phyloP scores from a whole-genome alignment of 2,888 invertebrate species.

The Tipula confusa region DNA sequence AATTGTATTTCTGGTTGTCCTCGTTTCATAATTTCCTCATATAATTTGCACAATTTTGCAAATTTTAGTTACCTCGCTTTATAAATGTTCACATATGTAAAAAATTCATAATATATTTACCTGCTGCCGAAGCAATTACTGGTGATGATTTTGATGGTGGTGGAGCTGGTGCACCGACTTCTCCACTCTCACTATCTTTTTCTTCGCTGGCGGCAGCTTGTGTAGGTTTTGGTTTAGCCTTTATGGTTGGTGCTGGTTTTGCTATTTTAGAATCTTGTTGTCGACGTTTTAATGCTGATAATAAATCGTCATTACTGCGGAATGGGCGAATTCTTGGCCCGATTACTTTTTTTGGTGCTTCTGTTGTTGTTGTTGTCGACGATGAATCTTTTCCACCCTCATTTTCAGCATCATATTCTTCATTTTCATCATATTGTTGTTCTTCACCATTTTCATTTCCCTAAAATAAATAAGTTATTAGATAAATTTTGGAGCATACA shows the following conservation, averaged over 20 bases:
- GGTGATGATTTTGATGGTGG: conserved; percentile 32
- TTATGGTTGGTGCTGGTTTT: conserved; percentile 43
- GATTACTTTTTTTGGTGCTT: conserved; percentile 63
- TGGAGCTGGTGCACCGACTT: conserved; percentile 41
- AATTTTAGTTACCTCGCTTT: background rate
- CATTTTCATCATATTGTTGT: conserved; percentile 53
- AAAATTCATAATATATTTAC: background rate
- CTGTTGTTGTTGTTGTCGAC: conserved; percentile 60
- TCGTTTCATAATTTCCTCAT: background rate
- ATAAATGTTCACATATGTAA: too few species aligned
- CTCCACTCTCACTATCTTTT: conserved; percentile 41
- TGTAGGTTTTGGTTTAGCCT: conserved; percentile 44
- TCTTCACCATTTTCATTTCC: background rate
- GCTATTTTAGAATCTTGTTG: conserved; percentile 64
- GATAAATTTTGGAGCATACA: too few species aligned
- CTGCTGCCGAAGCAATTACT: background rate
- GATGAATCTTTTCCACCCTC: conserved; percentile 42
- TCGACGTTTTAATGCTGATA: conserved; percentile 67
- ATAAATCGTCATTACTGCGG: conserved; percentile 71
- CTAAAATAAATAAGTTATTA: background rate
- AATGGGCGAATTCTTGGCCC: conserved; percentile 67
- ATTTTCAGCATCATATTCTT: conserved; percentile 54
- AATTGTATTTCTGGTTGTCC: background rate
- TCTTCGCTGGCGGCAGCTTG: conserved; percentile 37
- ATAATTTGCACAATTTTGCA: background rate